phyloP scores from a whole-genome alignment of 2,888 invertebrate genomes.

The Helicoverpa assulta region DNA sequence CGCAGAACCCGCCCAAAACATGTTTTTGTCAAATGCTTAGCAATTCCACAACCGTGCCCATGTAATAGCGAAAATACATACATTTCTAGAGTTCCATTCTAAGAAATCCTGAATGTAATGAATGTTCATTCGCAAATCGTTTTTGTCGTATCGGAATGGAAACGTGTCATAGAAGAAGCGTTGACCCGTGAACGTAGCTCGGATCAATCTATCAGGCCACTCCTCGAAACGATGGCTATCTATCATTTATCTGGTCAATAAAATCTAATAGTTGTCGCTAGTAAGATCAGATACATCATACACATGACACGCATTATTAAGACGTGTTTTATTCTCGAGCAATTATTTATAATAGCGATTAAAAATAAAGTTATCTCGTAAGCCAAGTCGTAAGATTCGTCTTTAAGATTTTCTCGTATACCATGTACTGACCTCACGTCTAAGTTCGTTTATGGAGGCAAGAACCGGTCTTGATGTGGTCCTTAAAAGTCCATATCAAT shows the following conservation, averaged over 20 bases:
- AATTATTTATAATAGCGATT: constrained; percentile 28
- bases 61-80: constrained; percentile 43
- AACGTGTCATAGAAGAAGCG: constrained; percentile 49
- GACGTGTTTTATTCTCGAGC: constrained; percentile 18
- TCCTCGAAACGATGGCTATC: constrained; percentile 51
- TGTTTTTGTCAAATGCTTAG: constrained; percentile 29
- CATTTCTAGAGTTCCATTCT: constrained; percentile 51
- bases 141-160: constrained; percentile 24
- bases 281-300: constrained; percentile 40
- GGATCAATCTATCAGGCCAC: constrained; percentile 57
- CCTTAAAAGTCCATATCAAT: constrained; percentile 66
- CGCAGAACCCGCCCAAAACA: constrained; percentile 18
- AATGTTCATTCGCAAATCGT: constrained; percentile 43
- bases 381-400: constrained; percentile 47
- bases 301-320: constrained; percentile 13
- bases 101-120: constrained; percentile 47
- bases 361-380: constrained; percentile 36
- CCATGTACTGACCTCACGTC: constrained; percentile 54
- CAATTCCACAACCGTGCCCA: constrained; percentile 40
- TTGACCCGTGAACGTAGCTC: constrained; percentile 54
- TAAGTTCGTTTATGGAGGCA: constrained; percentile 49
- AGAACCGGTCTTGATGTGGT: constrained; percentile 56
- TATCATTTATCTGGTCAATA: constrained; percentile 49
- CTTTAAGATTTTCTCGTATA: constrained; percentile 49
- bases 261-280: constrained; percentile 42